Percentiles rank a stretch among this genome's conserved stretches.
Conservation (phyloP, 2,113 vertebrate genomes). For the Oxyruncus cristatus region DNA sequence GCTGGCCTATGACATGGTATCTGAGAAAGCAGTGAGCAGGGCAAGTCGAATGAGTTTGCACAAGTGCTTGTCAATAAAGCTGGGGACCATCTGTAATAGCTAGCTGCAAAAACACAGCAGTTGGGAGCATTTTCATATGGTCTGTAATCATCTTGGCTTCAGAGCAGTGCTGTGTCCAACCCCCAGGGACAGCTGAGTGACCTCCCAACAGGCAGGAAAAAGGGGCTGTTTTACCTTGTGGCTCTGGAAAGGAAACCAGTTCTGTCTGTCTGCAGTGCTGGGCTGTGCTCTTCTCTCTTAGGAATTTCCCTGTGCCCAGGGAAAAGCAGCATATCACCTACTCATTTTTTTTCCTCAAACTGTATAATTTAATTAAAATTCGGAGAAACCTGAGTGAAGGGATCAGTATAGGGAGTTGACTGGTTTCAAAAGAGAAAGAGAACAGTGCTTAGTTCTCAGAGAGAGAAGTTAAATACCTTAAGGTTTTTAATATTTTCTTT, state of each 20-base stretch:
- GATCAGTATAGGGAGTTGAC: not conserved
- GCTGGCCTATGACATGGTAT: rapidly evolving
- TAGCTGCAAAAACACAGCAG: not conserved
- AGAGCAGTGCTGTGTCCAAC: not conserved
- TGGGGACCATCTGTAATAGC: not conserved
- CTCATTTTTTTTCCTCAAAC: not conserved
- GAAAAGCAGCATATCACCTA: not conserved
- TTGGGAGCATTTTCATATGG: not conserved
- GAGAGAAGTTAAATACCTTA: not conserved
- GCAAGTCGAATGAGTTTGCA: not conserved
- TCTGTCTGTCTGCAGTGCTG: not conserved
- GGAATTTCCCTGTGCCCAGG: not conserved
- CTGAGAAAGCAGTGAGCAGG: not conserved
- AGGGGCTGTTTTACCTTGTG: not conserved
- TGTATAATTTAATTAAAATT: not conserved
- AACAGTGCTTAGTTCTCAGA: not conserved
- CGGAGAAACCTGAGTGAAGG: not conserved
- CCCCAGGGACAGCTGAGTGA: not conserved
- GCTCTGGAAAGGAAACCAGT: not conserved
- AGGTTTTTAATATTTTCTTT: not conserved
- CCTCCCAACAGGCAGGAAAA: not conserved
- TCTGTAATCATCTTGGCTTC: not conserved
- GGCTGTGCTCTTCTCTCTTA: not conserved
- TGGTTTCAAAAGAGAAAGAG: not conserved
- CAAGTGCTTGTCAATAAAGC: not conserved